Base-by-base conservation (phyloP, 1,140 invertebrate genomes). In the Pseudomyrmex flavicornis region DNA sequence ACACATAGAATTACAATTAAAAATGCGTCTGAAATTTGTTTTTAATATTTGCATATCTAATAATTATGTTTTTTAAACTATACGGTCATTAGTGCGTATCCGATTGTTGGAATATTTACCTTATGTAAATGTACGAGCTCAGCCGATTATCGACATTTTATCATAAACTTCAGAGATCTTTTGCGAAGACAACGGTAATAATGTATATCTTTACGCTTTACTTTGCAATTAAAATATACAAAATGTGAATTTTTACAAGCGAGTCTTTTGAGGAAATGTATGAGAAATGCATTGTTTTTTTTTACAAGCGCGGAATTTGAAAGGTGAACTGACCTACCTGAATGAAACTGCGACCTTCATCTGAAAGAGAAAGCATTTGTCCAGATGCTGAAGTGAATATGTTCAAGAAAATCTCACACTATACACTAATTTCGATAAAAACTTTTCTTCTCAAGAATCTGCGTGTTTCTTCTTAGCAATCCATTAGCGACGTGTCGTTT, bases 311-410 rank as follows among this genome's bases (percentile, higher is more conserved):
- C 1, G 8, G 44, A 22, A 50, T 26, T 48, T 2, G n/a, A n/a
- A 48, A 35, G 44, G 15, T 48, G 0, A 17, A 22, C 44, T 59
- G 54, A 79, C 65, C 15, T 79, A 70, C 76, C 54, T 59, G 65
- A 59, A 70, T 70, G 44, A 79, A 70, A 70, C 10, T 8, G 35
- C 17, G 26, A n/a, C n/a, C 12, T 50, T 50, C 66, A n/a, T 79
- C 44, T 13, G n/a, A 15, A 2, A 2, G n/a, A 35, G 35, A 26
- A 48, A 56, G 2, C 54, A 72, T 68, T 15, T 72, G n/a, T 12
- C 44, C 20, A 9, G 66, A 35, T 48, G 44, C 2, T 26, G 35
- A 26, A 59, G 13, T 7, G 13, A 56, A 15, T 17, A 17, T 2
- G 12, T 3, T 70, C 35, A 35, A 35, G 0, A 35, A 35, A 35